Base-by-base conservation (phyloP, 30 jellyfish, hydroid and myxozoan species). In the Turritopsis dohrnii region DNA sequence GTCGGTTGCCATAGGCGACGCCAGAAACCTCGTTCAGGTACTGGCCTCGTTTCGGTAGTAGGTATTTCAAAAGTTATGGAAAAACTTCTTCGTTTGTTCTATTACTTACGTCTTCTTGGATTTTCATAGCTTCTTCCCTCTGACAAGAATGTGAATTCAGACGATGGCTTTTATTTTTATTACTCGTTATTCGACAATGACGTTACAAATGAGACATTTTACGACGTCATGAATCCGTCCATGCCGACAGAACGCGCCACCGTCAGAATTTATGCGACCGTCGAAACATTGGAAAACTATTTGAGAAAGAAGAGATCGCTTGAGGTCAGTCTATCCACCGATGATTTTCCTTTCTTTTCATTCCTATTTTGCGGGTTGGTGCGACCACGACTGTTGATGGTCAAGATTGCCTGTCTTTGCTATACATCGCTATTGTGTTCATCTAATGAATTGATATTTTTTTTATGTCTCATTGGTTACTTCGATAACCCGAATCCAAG, bases 221-320 rank as follows among this genome's bases (percentile, higher is more conserved):
- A 52, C 73, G 97, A 94, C 73, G 76, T 89, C 24, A 79, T 94
- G 65, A 84, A 82, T 52, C 95, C 99, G 29, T 66, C 88, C 25
- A 89, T 94, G 54, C 83, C 96, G 0, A 94, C 99, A 9, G 99
- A 94, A 60, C 75, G 99, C 28, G 99, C 99, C 1, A 84, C 97
- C 21, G 99, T 94, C 66, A 79, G 99, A 25, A 85, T 94, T 13
- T 84, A 76, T 29, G 66, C 99, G 21, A 89, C 88, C 28, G 18
- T 18, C 21, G 71, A 52, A 28, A 86, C 88, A 28, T 66, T 94
- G 88, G 83, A 53, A 17, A 65, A 28, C 21, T 89, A 81, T 71
- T 18, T 94, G 65, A 79, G 75, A 66, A 80, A 60, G 28, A 86
- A 89, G 41, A 73, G 90, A 8, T 60, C 95, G 26, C 85, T 94